These are phyloP conservation scores for Anguilla marmorata DNA, from an alignment of 2,797 vertebrate genomes.

Conservation along the genomic window DNA sequence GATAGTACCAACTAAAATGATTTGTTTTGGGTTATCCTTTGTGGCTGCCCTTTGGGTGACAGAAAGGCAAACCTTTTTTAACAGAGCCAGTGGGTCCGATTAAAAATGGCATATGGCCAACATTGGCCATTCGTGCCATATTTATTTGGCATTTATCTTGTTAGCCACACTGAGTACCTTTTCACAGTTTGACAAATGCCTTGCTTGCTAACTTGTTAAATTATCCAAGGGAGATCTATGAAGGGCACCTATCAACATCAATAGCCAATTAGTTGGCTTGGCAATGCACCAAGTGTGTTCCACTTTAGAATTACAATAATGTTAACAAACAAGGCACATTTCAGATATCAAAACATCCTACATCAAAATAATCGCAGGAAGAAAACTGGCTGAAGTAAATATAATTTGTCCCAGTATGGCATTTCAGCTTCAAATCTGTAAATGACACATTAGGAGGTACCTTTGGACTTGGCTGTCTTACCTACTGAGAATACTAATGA, in stretches of 20 bases:
- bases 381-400: neutral
- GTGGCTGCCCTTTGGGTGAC: no score
- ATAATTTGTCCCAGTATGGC: neutral
- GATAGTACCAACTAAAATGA: no score
- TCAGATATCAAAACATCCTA: neutral
- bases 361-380: neutral
- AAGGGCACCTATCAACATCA: conserved; percentile 1
- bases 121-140: neutral
- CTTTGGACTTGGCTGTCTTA: neutral
- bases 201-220: neutral
- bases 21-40: no score
- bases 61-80: no score
- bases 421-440: neutral
- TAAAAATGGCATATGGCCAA: neutral
- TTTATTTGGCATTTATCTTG: neutral
- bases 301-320: neutral
- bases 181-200: neutral
- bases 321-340: neutral
- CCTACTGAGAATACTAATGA: neutral
- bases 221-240: neutral
- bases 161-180: neutral
- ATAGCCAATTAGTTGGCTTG: neutral
- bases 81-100: neutral
- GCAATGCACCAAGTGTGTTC: neutral
- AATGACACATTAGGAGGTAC: neutral